These are phyloP conservation scores for Drosophila merina DNA, from an alignment of 2,888 invertebrate genomes.

Conservation along the genomic window DNA sequence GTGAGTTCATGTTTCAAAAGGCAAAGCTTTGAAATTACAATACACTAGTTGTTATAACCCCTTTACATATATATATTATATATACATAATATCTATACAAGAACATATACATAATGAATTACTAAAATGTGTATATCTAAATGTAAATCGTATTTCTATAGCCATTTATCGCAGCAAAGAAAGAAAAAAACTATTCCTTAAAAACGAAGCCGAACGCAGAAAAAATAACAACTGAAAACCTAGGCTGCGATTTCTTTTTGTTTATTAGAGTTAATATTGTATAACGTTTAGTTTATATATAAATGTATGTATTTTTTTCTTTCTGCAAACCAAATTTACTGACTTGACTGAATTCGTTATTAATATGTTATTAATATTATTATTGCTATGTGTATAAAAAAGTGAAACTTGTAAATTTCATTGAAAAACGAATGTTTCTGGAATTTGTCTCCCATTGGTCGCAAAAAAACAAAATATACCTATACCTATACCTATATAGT, in stretches of 20 bases:
- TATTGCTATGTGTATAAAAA: conserved; percentile 55
- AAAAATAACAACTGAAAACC: conserved; percentile 23
- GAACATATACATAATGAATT: conserved; percentile 36
- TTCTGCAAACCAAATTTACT: conserved; percentile 78
- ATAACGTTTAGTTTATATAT: conserved; percentile 50
- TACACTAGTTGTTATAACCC: conserved; percentile 65
- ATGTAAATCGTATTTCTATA: conserved; percentile 58
- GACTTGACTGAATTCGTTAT: conserved; percentile 80
- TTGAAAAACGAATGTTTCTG: conserved; percentile 40
- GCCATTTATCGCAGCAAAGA: conserved; percentile 30
- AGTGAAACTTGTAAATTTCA: conserved; percentile 65
- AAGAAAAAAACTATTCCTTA: conserved; percentile 47
- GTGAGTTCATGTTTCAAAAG: conserved; percentile 76
- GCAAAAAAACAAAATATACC: conserved; percentile 39
- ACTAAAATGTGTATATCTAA: conserved; percentile 60
- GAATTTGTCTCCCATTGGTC: conserved; percentile 31
- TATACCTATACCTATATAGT: conserved; percentile 1
- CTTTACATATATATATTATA: conserved; percentile 41
- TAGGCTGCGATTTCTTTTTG: conserved; percentile 34
- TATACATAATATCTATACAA: conserved; percentile 44
- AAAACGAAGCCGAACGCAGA: conserved; percentile 21
- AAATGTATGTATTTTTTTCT: conserved; percentile 61
- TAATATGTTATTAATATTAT: conserved; percentile 74
- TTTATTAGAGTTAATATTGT: conserved; percentile 46
- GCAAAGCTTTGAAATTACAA: conserved; percentile 71